Percentiles rank a stretch among this genome's conserved stretches.
Conservation (phyloP, 2,888 invertebrate species). For the Polyommatus iphigenia region DNA sequence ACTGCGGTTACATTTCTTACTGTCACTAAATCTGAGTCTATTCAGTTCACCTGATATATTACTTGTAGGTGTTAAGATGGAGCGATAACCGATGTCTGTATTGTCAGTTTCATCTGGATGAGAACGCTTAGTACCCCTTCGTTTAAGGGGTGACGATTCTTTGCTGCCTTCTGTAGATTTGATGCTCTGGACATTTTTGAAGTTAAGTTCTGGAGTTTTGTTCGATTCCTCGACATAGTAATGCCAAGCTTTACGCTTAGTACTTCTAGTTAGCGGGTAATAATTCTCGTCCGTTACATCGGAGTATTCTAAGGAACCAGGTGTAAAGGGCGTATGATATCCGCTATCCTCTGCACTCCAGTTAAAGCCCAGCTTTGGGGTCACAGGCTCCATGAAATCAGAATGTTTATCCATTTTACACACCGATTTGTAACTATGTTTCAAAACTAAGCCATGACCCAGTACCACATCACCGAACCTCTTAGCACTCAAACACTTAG, state of each 20-base stretch:
- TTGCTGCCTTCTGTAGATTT: slow-evolving; percentile 43
- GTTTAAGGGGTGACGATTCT: slow-evolving; percentile 56
- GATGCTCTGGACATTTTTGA: slow-evolving; percentile 31
- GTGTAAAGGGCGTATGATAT: slow-evolving; percentile 69
- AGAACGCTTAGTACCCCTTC: slow-evolving; percentile 61
- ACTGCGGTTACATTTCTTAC: slow-evolving; percentile 46
- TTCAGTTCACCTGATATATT: slow-evolving; percentile 66
- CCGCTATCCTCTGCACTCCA: slow-evolving; percentile 71
- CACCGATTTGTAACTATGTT: slow-evolving; percentile 29
- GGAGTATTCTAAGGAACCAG: slow-evolving; percentile 62
- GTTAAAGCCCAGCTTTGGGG: slow-evolving; percentile 55
- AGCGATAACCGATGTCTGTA: slow-evolving; percentile 45
- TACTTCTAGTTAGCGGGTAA: slow-evolving; percentile 18
- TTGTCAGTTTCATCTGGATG: slow-evolving; percentile 55
- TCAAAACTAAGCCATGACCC: slow-evolving; percentile 25
- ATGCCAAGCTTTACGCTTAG: slow-evolving; percentile 23
- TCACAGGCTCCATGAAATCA: slow-evolving; percentile 54
- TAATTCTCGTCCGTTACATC: slow-evolving; percentile 56
- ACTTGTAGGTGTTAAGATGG: slow-evolving; percentile 65
- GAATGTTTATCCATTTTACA: slow-evolving; percentile 60
- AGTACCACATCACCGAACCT: not conserved
- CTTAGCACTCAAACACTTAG: not conserved
- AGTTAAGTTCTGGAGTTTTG: slow-evolving; percentile 16
- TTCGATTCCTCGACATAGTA: slow-evolving; percentile 23
- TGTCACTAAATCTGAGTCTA: slow-evolving; percentile 64